Conservation (phyloP, 1,140 invertebrate genomes). For the Diorhabda sublineata region DNA sequence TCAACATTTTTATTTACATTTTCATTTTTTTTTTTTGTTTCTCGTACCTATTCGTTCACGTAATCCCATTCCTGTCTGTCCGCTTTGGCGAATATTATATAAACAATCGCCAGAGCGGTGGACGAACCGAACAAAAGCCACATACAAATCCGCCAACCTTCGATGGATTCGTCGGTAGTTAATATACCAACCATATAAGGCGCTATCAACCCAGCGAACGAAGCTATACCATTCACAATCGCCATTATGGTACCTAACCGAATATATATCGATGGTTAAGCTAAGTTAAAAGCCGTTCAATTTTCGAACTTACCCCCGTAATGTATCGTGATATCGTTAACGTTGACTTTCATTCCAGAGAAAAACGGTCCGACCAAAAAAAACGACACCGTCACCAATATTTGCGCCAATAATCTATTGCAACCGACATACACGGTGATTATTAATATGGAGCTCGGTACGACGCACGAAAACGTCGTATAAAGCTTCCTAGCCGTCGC, state of each 20-base stretch:
- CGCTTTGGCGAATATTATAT: conserved; percentile 5
- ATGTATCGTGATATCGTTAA: conserved; percentile 12
- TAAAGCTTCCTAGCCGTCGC: conserved; percentile 20
- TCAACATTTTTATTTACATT: too few species aligned
- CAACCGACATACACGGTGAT: conserved; percentile 25
- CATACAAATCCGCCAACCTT: conserved; percentile 11
- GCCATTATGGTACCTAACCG: conserved; percentile 12
- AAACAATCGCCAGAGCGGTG: background rate
- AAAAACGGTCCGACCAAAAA: conserved; percentile 14
- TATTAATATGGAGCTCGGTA: conserved; percentile 12
- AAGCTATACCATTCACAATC: conserved; percentile 9
- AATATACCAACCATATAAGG: conserved; percentile 11
- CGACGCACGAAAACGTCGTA: conserved; percentile 21
- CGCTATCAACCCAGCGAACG: conserved; percentile 8
- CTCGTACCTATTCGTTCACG: background rate
- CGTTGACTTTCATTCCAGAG: conserved; percentile 12
- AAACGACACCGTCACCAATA: conserved; percentile 9
- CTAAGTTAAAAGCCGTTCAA: background rate
- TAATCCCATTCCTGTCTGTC: conserved; percentile 15
- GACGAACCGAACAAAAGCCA: conserved; percentile 9
- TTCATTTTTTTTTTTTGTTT: too few species aligned
- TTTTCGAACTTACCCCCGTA: background rate
- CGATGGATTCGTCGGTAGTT: conserved; percentile 3
- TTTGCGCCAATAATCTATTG: conserved; percentile 11
- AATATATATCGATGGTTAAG: background rate